These are phyloP conservation scores for Ctenoplectra terminalis DNA, from an alignment of 1,140 invertebrate species.

Conservation along the genomic window DNA sequence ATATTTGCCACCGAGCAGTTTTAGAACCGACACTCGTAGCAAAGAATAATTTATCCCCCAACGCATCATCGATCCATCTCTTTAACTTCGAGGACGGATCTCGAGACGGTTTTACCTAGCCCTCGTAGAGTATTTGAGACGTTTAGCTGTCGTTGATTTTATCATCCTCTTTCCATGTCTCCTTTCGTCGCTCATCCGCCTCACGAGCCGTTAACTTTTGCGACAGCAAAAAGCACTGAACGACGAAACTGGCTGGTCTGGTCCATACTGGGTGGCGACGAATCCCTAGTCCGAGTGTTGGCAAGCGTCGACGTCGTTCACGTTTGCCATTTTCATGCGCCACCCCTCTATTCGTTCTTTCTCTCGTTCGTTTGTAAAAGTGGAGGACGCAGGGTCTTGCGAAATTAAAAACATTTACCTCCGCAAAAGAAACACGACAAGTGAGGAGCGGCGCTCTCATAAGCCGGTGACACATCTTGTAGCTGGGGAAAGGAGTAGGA, in stretches of 20 bases:
- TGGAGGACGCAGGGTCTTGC: conserved; percentile 32
- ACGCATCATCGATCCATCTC: neutral
- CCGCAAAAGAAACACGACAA: conserved; percentile 60
- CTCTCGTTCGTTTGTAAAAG: conserved; percentile 21
- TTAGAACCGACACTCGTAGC: neutral
- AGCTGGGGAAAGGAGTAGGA: conserved; percentile 19
- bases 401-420: conserved; percentile 76
- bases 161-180: neutral
- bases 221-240: conserved; percentile 56
- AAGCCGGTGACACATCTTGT: conserved; percentile 70
- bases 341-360: neutral
- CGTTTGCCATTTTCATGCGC: conserved; percentile 25
- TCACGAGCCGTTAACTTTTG: conserved; percentile 48
- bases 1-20: too few species aligned
- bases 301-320: conserved; percentile 49
- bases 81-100: neutral
- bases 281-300: conserved; percentile 23
- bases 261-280: conserved; percentile 31
- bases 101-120: conserved; percentile 3
- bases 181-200: conserved; percentile 13
- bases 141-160: conserved; percentile 30
- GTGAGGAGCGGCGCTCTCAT: conserved; percentile 62
- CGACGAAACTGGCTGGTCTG: conserved; percentile 51
- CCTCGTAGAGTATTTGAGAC: neutral
- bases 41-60: neutral